Conservation (phyloP, 1,140 invertebrate genomes). For the Zaprionus nigranus region DNA sequence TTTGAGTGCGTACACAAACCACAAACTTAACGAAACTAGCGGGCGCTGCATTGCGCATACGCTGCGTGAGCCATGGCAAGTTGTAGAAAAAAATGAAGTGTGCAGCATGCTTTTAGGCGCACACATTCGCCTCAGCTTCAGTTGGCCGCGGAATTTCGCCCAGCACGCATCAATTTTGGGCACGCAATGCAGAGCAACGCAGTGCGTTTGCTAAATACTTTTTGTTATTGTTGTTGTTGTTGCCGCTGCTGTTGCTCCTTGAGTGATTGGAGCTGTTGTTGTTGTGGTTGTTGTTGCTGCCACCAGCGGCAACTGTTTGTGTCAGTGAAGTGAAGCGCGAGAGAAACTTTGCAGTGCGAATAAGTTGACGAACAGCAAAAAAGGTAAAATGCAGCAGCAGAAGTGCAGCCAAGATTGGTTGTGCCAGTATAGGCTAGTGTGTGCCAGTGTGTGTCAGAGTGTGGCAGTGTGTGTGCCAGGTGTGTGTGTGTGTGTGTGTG, state of each 20-base stretch:
- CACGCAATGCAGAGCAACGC: slow-evolving; percentile 35
- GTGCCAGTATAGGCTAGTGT: slow-evolving; percentile 6
- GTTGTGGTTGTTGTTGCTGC: slow-evolving; percentile 33
- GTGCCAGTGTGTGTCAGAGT: slow-evolving; percentile 11
- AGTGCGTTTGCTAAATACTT: neutral
- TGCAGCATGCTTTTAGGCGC: slow-evolving; percentile 48
- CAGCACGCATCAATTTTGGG: slow-evolving; percentile 37
- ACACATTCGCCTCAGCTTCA: slow-evolving; percentile 35
- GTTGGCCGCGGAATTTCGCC: slow-evolving; percentile 63
- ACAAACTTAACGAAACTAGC: neutral
- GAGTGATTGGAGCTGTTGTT: neutral
- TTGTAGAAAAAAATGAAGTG: slow-evolving; percentile 6
- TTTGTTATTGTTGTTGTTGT: neutral
- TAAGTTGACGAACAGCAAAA: neutral
- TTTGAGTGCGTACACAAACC: neutral
- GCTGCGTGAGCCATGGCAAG: neutral
- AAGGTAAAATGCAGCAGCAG: slow-evolving; percentile 10
- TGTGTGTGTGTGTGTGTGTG: slow-evolving; percentile 16
- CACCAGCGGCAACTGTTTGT: slow-evolving; percentile 31
- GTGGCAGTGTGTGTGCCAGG: slow-evolving; percentile 7
- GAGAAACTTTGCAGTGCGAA: neutral
- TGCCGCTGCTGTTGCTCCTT: slow-evolving; percentile 26
- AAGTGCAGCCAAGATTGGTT: neutral
- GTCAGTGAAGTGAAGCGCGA: slow-evolving; percentile 6
- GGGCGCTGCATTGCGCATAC: slow-evolving; percentile 19